Conservation (phyloP, 2,797 vertebrate species). For the Gymnoscopelus braueri region DNA sequence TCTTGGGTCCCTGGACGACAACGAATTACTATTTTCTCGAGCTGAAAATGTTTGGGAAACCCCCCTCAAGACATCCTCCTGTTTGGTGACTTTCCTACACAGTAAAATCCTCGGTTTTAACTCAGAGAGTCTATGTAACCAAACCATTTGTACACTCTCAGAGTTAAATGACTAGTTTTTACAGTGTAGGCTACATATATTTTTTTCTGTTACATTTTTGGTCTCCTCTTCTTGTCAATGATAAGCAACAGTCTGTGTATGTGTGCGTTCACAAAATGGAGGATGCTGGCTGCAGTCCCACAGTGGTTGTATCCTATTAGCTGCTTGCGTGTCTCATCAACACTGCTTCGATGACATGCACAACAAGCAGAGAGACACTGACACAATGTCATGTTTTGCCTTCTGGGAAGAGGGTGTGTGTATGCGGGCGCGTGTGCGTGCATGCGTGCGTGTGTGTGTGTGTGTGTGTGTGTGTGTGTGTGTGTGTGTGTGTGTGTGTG, state of each 20-base stretch:
- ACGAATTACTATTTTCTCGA: no score
- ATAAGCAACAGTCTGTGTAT: conserved; percentile 18
- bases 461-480: conserved; percentile 25
- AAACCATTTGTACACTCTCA: no score
- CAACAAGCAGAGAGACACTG: conserved; percentile 56
- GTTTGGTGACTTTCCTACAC: no score
- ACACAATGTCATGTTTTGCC: conserved; percentile 67
- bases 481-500: conserved; percentile 23
- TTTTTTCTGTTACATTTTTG: no score
- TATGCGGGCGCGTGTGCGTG: conserved; percentile 14
- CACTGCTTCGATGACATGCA: conserved; percentile 61
- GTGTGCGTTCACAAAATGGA: conserved; percentile 72
- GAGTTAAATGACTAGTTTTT: no score
- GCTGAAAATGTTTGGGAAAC: no score
- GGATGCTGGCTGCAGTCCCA: conserved; percentile 60
- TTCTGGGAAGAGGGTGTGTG: conserved; percentile 41
- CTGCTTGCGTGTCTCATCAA: conserved; percentile 51
- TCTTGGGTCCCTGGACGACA: no score
- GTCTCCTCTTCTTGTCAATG: background rate
- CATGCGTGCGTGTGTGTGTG: conserved; percentile 23
- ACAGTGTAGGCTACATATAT: no score
- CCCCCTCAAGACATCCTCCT: no score
- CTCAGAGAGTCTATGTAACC: no score
- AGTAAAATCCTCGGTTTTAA: no score
- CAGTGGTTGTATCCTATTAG: conserved; percentile 61